Evolutionary conservation across 2,113 vertebrate species (phyloP), one percentile per base, ranked within the genome.

Genomic region (Saguinus midas): DNA sequence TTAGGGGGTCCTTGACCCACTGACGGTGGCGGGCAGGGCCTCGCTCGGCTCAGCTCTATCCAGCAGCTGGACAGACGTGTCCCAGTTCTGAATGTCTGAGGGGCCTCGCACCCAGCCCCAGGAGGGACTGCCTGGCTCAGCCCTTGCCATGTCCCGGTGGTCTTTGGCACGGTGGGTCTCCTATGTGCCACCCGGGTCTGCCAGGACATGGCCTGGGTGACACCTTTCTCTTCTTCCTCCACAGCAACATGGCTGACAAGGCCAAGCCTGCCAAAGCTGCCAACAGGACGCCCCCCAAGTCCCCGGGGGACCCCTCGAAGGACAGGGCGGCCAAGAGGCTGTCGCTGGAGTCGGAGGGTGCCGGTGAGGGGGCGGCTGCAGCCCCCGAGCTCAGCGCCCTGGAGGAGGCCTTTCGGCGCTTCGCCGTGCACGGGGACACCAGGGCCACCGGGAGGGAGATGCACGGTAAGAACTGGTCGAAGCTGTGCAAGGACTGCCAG

Each of bases 401-500:
- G 94, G 99, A 99, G 98, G 99, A 99, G 95, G 98, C 99, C 25
- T 99, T 99, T 95, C 98, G 99, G 40, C 99, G 99, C 92, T 99
- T 99, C 64, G 99, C 99, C 0, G 99, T 99, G 92, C 99, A 99
- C 0, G 99, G 99, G 8, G 99, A 99, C 98, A 99, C 99, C 0
- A 98, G 99, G 20, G 99, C 99, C 76, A 99, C 99, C 0, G 99
- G 99, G 90, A 99, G 98, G 97, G 99, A 99, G 61, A 98, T 99
- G 99, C 99, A 99, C 0, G 99, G 99, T 96, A 99, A 99, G 98
- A 99, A 99, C 98, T 99, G 99, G 99, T 99, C 99, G 91, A 99
- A 99, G 94, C 98, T 99, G 86, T 99, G 99, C 98, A 99, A 99
- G 96, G 99, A 99, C 98, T 99, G 99, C 80, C 98, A 99, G 13